Evolutionary conservation across 2,888 invertebrate species (phyloP).

Genomic region (Dioctria linearis): DNA sequence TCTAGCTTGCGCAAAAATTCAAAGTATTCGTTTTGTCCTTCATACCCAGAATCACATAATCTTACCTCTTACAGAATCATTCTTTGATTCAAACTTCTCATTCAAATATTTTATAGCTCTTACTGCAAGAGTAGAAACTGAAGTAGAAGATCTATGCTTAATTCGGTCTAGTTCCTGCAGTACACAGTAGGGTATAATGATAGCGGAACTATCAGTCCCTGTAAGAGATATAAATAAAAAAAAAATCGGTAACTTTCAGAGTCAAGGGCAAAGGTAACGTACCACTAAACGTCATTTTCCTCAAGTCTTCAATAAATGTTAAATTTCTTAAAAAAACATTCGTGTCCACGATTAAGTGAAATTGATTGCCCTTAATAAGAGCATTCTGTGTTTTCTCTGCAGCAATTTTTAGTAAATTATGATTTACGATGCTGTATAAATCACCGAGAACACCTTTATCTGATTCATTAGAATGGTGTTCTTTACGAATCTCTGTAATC

Average conservation of each 20-base stretch:
- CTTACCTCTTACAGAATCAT: conserved; percentile 21
- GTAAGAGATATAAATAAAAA: conserved; percentile 1
- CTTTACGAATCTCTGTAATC: conserved; percentile 40
- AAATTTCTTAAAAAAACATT: conserved; percentile 72
- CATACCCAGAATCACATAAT: neutral
- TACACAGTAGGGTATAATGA: conserved; percentile 73
- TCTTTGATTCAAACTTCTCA: conserved; percentile 61
- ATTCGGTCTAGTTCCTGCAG: conserved; percentile 73
- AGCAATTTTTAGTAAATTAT: conserved; percentile 63
- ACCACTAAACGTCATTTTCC: conserved; percentile 63
- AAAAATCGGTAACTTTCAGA: neutral
- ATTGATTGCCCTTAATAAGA: conserved; percentile 62
- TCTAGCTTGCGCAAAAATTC: too few species aligned
- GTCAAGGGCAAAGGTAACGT: conserved; percentile 48
- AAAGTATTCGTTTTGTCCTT: too few species aligned
- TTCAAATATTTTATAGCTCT: conserved; percentile 66
- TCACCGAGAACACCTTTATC: conserved; percentile 55
- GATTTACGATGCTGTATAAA: conserved; percentile 61
- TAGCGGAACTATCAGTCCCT: conserved; percentile 66
- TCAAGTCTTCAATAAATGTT: conserved; percentile 68
- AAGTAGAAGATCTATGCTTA: conserved; percentile 66
- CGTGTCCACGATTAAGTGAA: conserved; percentile 72
- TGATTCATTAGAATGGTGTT: neutral
- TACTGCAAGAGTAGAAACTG: conserved; percentile 60
- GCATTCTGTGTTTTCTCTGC: conserved; percentile 56